Conservation (phyloP, 1,140 invertebrate species). For the Caenorhabditis latens region DNA sequence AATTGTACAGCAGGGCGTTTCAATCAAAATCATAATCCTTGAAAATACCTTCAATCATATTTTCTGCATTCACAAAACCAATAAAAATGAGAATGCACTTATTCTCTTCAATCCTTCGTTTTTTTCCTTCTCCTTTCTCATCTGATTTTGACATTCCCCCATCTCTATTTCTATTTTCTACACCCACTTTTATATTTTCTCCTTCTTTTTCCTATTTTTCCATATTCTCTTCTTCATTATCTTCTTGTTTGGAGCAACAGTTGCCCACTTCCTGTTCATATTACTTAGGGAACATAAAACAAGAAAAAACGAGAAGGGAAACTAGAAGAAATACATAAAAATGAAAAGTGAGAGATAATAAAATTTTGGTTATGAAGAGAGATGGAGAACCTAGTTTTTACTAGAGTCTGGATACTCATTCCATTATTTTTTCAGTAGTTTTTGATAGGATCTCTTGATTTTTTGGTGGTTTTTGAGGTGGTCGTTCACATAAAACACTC, state of each 20-base stretch:
- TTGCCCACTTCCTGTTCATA: constrained; percentile 44
- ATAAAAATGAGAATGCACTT: constrained; percentile 54
- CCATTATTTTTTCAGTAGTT: not conserved
- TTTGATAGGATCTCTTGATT: not conserved
- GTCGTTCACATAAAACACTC: too few relatives aligned
- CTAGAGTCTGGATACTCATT: not conserved
- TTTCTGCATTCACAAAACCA: constrained; percentile 3
- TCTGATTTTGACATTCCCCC: constrained; percentile 49
- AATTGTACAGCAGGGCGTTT: not conserved
- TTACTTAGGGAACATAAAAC: not conserved
- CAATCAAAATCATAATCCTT: not conserved
- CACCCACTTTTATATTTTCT: not conserved
- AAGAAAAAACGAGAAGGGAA: not conserved
- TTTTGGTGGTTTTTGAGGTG: not conserved
- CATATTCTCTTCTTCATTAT: not conserved
- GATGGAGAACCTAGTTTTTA: not conserved
- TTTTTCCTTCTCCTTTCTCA: not conserved
- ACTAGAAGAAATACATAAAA: constrained; percentile 8
- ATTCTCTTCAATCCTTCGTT: not conserved
- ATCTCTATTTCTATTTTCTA: not conserved
- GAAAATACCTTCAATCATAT: constrained; percentile 20
- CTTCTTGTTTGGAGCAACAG: not conserved
- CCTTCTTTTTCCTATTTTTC: not conserved
- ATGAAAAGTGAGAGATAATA: constrained; percentile 54
- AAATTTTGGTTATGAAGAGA: constrained; percentile 37